Percentiles rank a stretch among this genome's conserved stretches.
Conservation (phyloP, 2,113 vertebrate species). For the Gallinago jamesoni region DNA sequence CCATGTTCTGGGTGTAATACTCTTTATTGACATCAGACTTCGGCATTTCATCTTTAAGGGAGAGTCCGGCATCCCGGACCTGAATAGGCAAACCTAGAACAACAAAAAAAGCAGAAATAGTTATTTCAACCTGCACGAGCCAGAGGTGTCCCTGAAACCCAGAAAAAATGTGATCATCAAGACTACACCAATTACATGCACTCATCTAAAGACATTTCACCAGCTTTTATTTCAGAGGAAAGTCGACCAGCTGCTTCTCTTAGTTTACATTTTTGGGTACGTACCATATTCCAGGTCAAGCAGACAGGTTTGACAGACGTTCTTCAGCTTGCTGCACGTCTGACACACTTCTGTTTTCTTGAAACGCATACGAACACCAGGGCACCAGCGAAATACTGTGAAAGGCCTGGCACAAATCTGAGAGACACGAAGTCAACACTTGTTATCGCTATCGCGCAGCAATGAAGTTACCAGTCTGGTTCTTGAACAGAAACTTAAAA, state of each 20-base stretch:
- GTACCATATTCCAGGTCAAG: constrained; percentile 96
- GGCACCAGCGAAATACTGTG: constrained; percentile 98
- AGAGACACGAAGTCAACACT: background rate
- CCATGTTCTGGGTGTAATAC: constrained; percentile 99
- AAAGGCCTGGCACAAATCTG: constrained; percentile 98
- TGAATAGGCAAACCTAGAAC: constrained; percentile 93
- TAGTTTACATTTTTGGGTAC: background rate
- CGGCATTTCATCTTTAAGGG: constrained; percentile 95
- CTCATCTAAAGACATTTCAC: background rate
- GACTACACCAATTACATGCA: rapidly evolving
- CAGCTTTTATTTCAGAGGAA: background rate
- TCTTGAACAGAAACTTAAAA: background rate
- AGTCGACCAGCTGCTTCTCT: background rate
- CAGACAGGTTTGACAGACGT: constrained; percentile 97
- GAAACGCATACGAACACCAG: constrained; percentile 96
- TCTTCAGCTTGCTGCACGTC: constrained; percentile 98
- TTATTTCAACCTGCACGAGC: background rate
- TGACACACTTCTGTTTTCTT: constrained; percentile 99
- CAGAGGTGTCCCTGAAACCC: background rate
- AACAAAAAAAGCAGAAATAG: background rate
- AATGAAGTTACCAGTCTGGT: background rate
- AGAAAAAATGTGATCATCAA: background rate
- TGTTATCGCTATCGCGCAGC: background rate
- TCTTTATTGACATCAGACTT: constrained; percentile 98
- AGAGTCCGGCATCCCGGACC: constrained; percentile 92